These are phyloP conservation scores for Cricetomys ansorgei DNA, from an alignment of 2,113 vertebrate species.

Conservation along the genomic window DNA sequence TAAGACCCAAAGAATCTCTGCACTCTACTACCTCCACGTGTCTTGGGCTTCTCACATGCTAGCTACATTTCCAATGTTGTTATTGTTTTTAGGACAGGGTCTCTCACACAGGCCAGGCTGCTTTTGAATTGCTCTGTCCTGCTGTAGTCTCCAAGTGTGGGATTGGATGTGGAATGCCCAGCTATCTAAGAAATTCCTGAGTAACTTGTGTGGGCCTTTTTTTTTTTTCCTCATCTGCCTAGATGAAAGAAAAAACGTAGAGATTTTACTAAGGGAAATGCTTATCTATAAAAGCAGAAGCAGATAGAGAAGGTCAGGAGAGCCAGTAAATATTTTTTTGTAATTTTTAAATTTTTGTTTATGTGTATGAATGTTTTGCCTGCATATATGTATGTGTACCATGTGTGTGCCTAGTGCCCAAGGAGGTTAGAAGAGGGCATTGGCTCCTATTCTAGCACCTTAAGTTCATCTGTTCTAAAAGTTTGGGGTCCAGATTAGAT, in stretches of 20 bases:
- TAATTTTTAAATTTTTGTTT: not conserved
- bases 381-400: not conserved
- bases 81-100: not conserved
- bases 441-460: not conserved
- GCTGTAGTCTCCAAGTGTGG: not conserved
- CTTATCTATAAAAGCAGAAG: not conserved
- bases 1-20: not conserved
- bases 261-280: not conserved
- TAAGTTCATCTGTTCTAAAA: not conserved
- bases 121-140: not conserved
- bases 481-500: not conserved
- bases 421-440: not conserved
- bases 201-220: not conserved
- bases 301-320: not conserved
- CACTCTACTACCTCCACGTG: too few relatives aligned
- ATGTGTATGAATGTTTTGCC: not conserved
- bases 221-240: not conserved
- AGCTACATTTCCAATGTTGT: not conserved
- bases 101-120: not conserved
- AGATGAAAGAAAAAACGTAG: not conserved
- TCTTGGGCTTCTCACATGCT: not conserved
- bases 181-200: not conserved
- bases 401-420: not conserved
- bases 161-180: not conserved
- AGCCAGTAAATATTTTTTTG: not conserved